phyloP scores from a whole-genome alignment of 2,113 vertebrate genomes.

The Aptenodytes patagonicus region DNA sequence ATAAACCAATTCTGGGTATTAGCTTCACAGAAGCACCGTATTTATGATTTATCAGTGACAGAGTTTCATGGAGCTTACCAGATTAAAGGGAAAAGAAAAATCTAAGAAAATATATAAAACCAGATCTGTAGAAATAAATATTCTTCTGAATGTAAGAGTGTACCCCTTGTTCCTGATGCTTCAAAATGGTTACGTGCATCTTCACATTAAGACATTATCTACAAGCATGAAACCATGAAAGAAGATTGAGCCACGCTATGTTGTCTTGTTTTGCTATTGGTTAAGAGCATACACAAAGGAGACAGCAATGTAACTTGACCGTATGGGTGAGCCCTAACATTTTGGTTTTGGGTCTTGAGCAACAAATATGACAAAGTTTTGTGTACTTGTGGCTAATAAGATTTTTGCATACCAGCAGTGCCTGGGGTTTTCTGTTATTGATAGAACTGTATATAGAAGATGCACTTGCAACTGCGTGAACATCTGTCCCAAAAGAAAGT shows the following conservation, averaged over 20 bases:
- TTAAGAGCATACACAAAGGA: not conserved
- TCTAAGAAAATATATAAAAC: not conserved
- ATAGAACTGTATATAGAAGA: not conserved
- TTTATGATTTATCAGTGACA: not conserved
- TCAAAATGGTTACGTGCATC: not conserved
- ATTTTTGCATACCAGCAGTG: not conserved
- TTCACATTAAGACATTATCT: not conserved
- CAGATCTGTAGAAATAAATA: not conserved
- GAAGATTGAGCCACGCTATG: rapidly evolving
- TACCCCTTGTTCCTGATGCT: not conserved
- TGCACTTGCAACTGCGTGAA: not conserved
- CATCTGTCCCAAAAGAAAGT: not conserved
- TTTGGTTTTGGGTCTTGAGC: not conserved
- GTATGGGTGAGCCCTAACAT: not conserved
- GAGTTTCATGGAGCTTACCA: not conserved
- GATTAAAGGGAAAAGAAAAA: not conserved
- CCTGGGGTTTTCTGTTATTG: not conserved
- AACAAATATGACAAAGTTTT: not conserved
- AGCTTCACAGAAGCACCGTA: not conserved
- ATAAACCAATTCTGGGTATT: not conserved
- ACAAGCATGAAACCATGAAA: not conserved
- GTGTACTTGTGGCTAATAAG: not conserved
- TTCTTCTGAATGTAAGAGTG: not conserved
- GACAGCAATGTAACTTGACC: not conserved
- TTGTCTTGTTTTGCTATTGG: not conserved